Evolutionary conservation across 2,113 vertebrate genomes (phyloP).

Genomic region (Chaenocephalus aceratus): DNA sequence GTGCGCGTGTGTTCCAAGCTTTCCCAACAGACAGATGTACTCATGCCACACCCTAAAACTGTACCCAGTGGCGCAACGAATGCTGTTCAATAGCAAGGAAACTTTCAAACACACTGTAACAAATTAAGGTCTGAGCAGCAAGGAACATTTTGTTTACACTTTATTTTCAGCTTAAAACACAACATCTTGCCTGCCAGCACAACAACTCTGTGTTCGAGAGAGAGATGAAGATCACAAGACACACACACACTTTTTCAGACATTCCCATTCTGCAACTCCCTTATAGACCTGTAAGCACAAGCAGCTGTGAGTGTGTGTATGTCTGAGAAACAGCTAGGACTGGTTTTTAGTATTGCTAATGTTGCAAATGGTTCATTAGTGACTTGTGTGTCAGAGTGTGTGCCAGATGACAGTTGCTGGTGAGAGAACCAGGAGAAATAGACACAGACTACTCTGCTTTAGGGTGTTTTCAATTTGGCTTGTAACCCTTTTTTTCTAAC

Average conservation of each 20-base stretch:
- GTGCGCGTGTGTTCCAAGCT: slow-evolving; percentile 32
- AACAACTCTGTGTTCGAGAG: neutral
- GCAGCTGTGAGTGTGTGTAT: slow-evolving; percentile 17
- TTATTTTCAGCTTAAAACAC: slow-evolving; percentile 5
- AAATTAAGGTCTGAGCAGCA: neutral
- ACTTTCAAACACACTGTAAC: neutral
- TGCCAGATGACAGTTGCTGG: slow-evolving; percentile 8
- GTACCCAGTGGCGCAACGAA: slow-evolving; percentile 19
- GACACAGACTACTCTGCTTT: neutral
- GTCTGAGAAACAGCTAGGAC: slow-evolving; percentile 28
- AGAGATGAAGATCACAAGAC: neutral
- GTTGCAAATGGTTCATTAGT: neutral
- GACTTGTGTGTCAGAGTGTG: slow-evolving; percentile 18
- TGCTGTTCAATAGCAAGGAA: neutral
- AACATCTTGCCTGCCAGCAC: neutral
- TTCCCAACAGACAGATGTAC: slow-evolving; percentile 44
- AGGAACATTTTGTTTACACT: neutral
- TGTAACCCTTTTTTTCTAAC: slow-evolving; percentile 12
- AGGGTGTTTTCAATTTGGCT: slow-evolving; percentile 57
- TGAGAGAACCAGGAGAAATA: slow-evolving; percentile 19
- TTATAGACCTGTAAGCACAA: slow-evolving; percentile 45
- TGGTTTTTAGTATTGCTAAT: slow-evolving; percentile 22
- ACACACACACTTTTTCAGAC: slow-evolving; percentile 8
- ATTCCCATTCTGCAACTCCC: neutral
- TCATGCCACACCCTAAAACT: slow-evolving; percentile 68